Conservation (phyloP, 2,797 vertebrate genomes). For the Sebastolobus altivelis region DNA sequence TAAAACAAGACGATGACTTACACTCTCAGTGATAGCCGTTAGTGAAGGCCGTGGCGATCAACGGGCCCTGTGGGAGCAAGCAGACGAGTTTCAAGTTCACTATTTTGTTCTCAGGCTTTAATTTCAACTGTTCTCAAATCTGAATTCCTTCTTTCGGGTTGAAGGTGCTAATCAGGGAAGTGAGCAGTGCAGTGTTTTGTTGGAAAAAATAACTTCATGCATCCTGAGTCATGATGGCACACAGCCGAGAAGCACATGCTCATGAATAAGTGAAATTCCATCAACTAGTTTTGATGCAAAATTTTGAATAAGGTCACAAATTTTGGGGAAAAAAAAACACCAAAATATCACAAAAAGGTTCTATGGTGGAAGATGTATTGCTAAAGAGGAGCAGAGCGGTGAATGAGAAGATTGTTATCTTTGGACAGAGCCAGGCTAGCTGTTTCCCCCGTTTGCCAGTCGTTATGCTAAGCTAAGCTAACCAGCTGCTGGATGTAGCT, state of each 20-base stretch:
- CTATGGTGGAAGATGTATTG: background rate
- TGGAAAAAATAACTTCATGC: background rate
- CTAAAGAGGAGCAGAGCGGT: background rate
- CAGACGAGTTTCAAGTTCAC: slow-evolving; percentile 14
- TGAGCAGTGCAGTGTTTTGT: slow-evolving; percentile 7
- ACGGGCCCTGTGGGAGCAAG: slow-evolving; percentile 88
- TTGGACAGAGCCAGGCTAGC: background rate
- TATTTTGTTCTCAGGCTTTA: background rate
- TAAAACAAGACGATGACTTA: slow-evolving; percentile 71
- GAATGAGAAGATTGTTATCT: background rate
- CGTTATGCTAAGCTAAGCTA: background rate
- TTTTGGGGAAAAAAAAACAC: background rate
- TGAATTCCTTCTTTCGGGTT: background rate
- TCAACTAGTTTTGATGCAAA: background rate
- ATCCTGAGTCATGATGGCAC: background rate
- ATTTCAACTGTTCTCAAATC: background rate
- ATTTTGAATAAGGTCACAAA: background rate
- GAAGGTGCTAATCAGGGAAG: slow-evolving; percentile 12
- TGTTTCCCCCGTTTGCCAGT: background rate
- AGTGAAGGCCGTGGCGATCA: slow-evolving; percentile 99
- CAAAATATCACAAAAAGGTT: background rate
- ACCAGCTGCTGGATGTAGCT: background rate
- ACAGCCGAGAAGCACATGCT: background rate
- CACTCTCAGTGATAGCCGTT: slow-evolving; percentile 98
- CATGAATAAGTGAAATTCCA: background rate